Conservation (phyloP, 2,113 vertebrate species). For the Lathamus discolor region DNA sequence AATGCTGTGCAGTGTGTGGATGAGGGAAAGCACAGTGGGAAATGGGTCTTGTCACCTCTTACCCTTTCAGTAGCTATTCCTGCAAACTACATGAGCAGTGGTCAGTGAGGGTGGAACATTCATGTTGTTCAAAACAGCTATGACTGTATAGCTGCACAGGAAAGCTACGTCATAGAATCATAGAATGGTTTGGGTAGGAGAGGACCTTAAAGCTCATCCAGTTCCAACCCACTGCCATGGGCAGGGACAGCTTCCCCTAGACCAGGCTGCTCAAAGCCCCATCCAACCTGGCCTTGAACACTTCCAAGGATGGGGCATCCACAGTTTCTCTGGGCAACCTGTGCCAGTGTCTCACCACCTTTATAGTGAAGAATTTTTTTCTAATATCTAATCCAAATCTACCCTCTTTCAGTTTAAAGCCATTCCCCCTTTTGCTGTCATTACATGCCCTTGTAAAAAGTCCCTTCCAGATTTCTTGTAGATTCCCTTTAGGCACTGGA, state of each 20-base stretch:
- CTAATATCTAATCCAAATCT: not conserved
- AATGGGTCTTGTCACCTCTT: not conserved
- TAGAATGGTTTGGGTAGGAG: not conserved
- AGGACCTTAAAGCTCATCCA: not conserved
- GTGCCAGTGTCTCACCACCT: not conserved
- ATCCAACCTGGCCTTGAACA: not conserved
- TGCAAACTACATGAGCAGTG: not conserved
- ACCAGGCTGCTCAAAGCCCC: not conserved
- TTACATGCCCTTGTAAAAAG: not conserved
- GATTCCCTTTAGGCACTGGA: not conserved
- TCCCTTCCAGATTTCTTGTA: not conserved
- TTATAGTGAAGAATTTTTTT: not conserved
- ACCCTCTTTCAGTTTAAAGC: not conserved
- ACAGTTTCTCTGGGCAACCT: not conserved
- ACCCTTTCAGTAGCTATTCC: not conserved
- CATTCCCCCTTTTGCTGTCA: not conserved
- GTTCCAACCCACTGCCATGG: not conserved
- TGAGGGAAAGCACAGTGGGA: not conserved
- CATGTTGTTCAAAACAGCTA: not conserved
- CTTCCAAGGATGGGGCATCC: not conserved
- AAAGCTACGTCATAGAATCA: not conserved
- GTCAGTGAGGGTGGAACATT: not conserved
- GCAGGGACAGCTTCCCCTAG: not conserved
- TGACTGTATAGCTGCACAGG: not conserved
- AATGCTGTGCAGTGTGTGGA: fast-evolving